Percentiles rank a stretch among this genome's conserved stretches.
Evolutionary conservation across 1,140 invertebrate species (phyloP).

Genomic region (Bombyx mori): DNA sequence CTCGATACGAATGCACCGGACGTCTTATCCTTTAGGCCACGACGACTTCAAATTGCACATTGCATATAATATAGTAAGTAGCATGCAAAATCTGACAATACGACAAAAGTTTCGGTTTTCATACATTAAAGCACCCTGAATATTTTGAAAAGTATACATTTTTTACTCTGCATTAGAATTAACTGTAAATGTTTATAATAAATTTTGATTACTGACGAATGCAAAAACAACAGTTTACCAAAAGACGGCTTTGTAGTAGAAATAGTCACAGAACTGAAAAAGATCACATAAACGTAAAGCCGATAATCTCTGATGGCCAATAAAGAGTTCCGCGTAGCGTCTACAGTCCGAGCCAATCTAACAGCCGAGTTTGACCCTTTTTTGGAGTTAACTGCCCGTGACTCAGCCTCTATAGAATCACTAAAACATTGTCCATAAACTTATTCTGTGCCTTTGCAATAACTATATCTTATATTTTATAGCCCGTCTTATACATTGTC

Average conservation of each 20-base stretch:
- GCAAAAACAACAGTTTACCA: no score
- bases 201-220: no score
- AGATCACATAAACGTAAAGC: neutral
- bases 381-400: conserved; percentile 16
- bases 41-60: no score
- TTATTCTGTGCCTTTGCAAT: no score
- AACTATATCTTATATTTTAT: no score
- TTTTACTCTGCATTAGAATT: neutral
- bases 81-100: no score
- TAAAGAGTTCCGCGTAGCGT: conserved; percentile 10
- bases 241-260: neutral
- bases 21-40: no score
- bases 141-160: neutral
- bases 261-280: conserved; percentile 5
- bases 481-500: no score
- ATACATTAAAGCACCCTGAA: neutral
- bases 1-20: no score
- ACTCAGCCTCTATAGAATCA: conserved; percentile 5
- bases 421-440: conserved; percentile 16
- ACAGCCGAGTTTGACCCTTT: conserved; percentile 7
- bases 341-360: conserved; percentile 7
- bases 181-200: neutral
- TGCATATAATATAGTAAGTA: neutral
- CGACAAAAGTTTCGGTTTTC: neutral
- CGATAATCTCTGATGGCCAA: conserved; percentile 11